phyloP scores from a whole-genome alignment of 2,888 invertebrate species.

The Cheilosia soror region DNA sequence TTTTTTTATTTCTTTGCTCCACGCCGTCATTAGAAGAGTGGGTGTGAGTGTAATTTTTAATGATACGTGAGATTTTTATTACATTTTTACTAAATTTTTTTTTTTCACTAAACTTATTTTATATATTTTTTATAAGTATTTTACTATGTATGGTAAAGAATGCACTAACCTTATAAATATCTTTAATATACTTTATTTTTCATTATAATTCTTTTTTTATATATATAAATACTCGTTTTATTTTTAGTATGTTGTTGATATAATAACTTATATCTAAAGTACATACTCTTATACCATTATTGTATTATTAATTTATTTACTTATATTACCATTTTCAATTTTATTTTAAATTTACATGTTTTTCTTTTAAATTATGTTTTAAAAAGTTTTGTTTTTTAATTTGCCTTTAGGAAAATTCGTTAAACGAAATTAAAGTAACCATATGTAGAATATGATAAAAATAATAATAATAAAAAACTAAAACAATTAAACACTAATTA shows the following conservation, averaged over 20 bases:
- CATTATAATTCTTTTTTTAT: slow-evolving; percentile 26
- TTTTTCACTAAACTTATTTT: slow-evolving; percentile 69
- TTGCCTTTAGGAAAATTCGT: slow-evolving; percentile 73
- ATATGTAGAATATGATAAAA: slow-evolving; percentile 34
- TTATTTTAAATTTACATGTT: slow-evolving; percentile 30
- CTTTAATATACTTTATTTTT: slow-evolving; percentile 44
- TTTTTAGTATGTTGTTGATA: slow-evolving; percentile 49
- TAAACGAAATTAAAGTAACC: slow-evolving; percentile 74
- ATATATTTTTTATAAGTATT: slow-evolving; percentile 71
- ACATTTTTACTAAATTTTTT: slow-evolving; percentile 80
- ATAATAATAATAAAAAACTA: slow-evolving; percentile 72
- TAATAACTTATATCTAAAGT: slow-evolving; percentile 58
- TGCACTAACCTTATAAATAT: slow-evolving; percentile 83
- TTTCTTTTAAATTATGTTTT: slow-evolving; percentile 11
- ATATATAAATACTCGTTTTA: slow-evolving; percentile 62
- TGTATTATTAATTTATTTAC: slow-evolving; percentile 48
- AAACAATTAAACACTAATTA: slow-evolving; percentile 70
- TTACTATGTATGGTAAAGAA: slow-evolving; percentile 77
- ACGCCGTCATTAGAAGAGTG: slow-evolving; percentile 38
- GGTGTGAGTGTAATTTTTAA: slow-evolving; percentile 50
- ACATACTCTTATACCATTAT: slow-evolving; percentile 30
- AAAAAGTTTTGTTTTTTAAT: slow-evolving; percentile 57
- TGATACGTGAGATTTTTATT: slow-evolving; percentile 65
- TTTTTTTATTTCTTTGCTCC: slow-evolving; percentile 23
- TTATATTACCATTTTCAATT: slow-evolving; percentile 3